These are phyloP conservation scores for Enteromius anoplus DNA, from an alignment of 2,797 vertebrate species.

Conservation along the genomic window DNA sequence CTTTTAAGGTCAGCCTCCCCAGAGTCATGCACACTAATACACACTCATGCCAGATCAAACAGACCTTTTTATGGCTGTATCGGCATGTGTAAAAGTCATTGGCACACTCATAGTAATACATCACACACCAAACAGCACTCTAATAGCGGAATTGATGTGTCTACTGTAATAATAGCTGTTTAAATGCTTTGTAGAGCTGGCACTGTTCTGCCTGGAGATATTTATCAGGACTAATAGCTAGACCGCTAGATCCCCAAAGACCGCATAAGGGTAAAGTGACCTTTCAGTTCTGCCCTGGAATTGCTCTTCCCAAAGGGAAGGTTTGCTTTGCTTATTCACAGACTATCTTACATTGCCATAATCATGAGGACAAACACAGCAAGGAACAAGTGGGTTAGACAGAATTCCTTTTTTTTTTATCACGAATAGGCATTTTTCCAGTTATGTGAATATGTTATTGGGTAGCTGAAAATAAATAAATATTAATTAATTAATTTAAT, in stretches of 20 bases:
- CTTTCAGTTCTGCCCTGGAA: too few relatives aligned
- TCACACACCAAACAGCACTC: not conserved
- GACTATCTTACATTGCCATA: not conserved
- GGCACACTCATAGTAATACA: not conserved
- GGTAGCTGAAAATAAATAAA: too few relatives aligned
- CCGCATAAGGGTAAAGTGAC: too few relatives aligned
- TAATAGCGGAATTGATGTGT: slow-evolving; percentile 10
- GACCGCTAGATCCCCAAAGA: too few relatives aligned
- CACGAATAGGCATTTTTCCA: too few relatives aligned
- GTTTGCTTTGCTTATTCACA: slow-evolving; percentile 1
- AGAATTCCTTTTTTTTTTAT: too few relatives aligned
- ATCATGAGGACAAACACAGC: not conserved
- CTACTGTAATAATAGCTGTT: not conserved
- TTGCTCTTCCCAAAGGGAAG: slow-evolving; percentile 2
- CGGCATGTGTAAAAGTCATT: not conserved
- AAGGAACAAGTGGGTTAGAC: not conserved
- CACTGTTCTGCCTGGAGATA: slow-evolving; percentile 7
- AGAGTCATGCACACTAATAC: not conserved
- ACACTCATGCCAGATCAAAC: slow-evolving; percentile 2
- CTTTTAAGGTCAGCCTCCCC: not conserved
- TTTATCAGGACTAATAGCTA: slow-evolving; percentile 19
- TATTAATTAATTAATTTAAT: too few relatives aligned
- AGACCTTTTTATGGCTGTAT: not conserved
- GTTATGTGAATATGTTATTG: too few relatives aligned
- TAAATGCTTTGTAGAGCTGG: not conserved